Conservation (phyloP, 2,797 vertebrate species). For the Atherinosoma microstoma region DNA sequence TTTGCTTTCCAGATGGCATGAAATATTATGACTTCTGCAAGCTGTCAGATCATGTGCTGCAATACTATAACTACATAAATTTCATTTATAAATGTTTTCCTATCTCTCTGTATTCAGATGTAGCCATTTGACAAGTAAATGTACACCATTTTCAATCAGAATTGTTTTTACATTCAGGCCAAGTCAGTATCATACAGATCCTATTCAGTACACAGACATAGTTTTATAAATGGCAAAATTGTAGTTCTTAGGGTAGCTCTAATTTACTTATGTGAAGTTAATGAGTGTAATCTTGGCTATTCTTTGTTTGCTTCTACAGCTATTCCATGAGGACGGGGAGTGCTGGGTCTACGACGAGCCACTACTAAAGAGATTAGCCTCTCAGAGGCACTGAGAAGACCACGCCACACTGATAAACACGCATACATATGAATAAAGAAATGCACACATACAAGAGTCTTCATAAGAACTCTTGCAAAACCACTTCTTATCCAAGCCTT, state of each 20-base stretch:
- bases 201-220: not conserved
- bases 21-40: not conserved
- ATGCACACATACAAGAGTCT: conserved; percentile 80
- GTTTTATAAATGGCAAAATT: not conserved
- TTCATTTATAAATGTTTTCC: not conserved
- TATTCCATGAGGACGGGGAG: conserved; percentile 98
- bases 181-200: not conserved
- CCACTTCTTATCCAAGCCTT: conserved; percentile 84
- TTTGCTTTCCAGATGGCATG: not conserved
- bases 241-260: not conserved
- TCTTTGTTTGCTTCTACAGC: conserved; percentile 75
- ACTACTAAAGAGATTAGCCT: conserved; percentile 91
- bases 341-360: conserved; percentile 99
- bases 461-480: conserved; percentile 85
- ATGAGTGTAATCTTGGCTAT: not conserved
- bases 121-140: not conserved
- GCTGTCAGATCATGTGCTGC: not conserved
- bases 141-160: not conserved
- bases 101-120: not conserved
- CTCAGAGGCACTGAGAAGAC: conserved; percentile 86
- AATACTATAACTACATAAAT: not conserved
- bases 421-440: conserved; percentile 57
- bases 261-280: not conserved
- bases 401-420: conserved; percentile 33
- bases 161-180: not conserved